A percentile compares a stretch with the other conserved stretches of the same genome.
phyloP scores from a whole-genome alignment of 2,113 vertebrate genomes.

The Falco punctatus region DNA sequence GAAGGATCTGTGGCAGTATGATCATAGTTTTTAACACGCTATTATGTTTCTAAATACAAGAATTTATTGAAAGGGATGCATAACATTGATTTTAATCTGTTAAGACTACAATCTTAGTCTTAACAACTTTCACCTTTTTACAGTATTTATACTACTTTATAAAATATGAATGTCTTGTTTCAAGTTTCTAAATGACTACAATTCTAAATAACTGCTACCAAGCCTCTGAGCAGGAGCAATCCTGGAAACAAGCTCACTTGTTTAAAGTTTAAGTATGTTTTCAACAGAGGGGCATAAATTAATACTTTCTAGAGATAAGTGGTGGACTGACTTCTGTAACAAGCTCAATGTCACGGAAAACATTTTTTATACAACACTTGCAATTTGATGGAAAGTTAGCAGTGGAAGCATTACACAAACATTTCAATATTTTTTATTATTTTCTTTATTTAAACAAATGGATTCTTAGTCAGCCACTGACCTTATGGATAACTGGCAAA shows the following conservation, averaged over 20 bases:
- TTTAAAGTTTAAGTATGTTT: not conserved
- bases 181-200: not conserved
- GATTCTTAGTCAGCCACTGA: not conserved
- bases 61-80: not conserved
- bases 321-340: not conserved
- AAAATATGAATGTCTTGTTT: not conserved
- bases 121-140: not conserved
- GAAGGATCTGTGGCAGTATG: not conserved
- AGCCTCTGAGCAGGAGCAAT: not conserved
- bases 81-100: not conserved
- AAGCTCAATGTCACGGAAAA: not conserved
- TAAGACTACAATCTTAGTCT: not conserved
- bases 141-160: not conserved
- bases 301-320: not conserved
- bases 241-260: not conserved
- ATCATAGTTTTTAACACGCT: not conserved
- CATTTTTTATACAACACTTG: not conserved
- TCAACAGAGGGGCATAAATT: not conserved
- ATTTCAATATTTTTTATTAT: not conserved
- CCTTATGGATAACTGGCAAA: not conserved
- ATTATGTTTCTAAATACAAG: not conserved
- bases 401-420: not conserved
- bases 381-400: not conserved
- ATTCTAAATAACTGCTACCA: not conserved
- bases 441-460: not conserved